These are phyloP conservation scores for Arge pagana DNA, from an alignment of 2,888 invertebrate genomes.

Conservation along the genomic window DNA sequence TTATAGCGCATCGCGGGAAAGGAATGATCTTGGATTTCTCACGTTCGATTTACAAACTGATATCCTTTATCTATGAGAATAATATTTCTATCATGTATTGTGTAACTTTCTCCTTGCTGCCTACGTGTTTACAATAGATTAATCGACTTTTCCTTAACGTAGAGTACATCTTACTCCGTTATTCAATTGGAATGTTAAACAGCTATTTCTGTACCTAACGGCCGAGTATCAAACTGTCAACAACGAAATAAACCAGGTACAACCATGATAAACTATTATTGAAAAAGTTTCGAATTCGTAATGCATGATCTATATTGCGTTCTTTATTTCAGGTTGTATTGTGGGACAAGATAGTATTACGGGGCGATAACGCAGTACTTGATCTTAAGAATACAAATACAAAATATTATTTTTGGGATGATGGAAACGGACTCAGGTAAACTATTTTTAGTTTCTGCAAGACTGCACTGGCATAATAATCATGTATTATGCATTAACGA, in stretches of 20 bases:
- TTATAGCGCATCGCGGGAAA: conserved; percentile 90
- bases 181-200: conserved; percentile 99
- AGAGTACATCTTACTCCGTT: conserved; percentile 73
- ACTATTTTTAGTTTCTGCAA: conserved; percentile 33
- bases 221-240: conserved; percentile 91
- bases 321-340: conserved; percentile 74
- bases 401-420: conserved; percentile 99
- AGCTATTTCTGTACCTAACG: conserved; percentile 93
- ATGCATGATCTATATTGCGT: background rate
- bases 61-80: conserved; percentile 59
- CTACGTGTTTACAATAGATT: background rate
- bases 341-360: conserved; percentile 97
- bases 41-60: conserved; percentile 94
- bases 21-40: conserved; percentile 93
- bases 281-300: background rate
- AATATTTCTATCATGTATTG: conserved; percentile 5
- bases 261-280: background rate
- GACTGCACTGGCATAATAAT: background rate
- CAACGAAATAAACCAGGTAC: conserved; percentile 83
- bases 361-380: conserved; percentile 91
- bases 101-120: background rate
- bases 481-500: background rate
- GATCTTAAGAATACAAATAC: conserved; percentile 94
- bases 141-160: conserved; percentile 34
- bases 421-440: conserved; percentile 94